Percentiles rank a stretch among this genome's conserved stretches.
phyloP scores from a whole-genome alignment of 2,797 vertebrate genomes.

The Rhinoraja longicauda region DNA sequence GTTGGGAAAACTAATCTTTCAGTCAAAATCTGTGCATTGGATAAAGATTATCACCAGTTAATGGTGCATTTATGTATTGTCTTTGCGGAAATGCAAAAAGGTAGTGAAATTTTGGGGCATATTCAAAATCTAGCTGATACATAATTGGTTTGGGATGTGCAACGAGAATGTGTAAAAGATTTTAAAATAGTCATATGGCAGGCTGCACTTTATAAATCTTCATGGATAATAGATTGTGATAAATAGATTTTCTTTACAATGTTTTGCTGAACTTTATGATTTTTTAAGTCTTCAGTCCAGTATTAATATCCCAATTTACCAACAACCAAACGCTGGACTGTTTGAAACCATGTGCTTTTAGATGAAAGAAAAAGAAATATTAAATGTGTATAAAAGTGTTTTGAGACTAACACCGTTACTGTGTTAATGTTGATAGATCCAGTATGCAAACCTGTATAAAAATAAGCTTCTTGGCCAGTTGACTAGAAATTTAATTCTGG shows the following conservation, averaged over 20 bases:
- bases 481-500: background rate
- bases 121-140: background rate
- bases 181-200: background rate
- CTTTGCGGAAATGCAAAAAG: background rate
- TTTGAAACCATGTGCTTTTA: constrained; percentile 9
- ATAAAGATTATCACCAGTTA: background rate
- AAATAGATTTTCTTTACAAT: background rate
- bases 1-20: background rate
- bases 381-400: background rate
- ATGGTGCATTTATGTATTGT: background rate
- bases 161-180: background rate
- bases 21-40: background rate
- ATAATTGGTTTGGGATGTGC: background rate
- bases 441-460: background rate
- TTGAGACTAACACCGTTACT: background rate
- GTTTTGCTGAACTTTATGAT: background rate
- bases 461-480: background rate
- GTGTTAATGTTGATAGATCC: background rate
- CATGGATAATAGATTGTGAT: background rate
- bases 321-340: background rate
- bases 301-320: background rate
- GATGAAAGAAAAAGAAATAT: background rate
- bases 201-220: constrained; percentile 19
- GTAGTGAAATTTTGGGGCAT: background rate
- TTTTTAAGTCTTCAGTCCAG: constrained; percentile 14